Conservation (phyloP, 2,797 vertebrate genomes). For the Zenarchopterus dispar region DNA sequence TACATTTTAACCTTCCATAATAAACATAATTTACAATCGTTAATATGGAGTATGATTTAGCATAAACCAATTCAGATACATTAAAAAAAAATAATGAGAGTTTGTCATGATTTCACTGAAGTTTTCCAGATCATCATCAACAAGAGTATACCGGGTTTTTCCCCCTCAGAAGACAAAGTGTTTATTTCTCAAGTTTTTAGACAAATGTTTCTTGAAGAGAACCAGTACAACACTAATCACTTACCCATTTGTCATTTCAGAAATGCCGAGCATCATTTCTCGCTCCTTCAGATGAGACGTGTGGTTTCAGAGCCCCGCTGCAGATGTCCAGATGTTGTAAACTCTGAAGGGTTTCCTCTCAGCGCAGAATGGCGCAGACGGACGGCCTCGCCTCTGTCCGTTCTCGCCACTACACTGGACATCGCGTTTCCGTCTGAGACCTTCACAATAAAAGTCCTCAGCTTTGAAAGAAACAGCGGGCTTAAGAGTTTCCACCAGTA, state of each 20-base stretch:
- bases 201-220: neutral
- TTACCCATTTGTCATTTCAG: slow-evolving; percentile 85
- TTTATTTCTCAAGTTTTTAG: slow-evolving; percentile 50
- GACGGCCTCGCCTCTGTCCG: slow-evolving; percentile 60
- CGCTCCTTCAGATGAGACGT: neutral
- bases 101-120: neutral
- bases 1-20: neutral
- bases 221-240: slow-evolving; percentile 15
- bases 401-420: accelerated
- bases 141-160: slow-evolving; percentile 8
- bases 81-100: neutral
- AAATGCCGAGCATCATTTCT: slow-evolving; percentile 74
- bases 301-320: slow-evolving; percentile 11
- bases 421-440: slow-evolving; percentile 9
- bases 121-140: slow-evolving; percentile 4
- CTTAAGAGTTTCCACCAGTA: no score
- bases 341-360: slow-evolving; percentile 10
- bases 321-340: slow-evolving; percentile 68
- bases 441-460: slow-evolving; percentile 43
- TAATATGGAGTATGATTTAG: neutral
- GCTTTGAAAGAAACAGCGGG: no score
- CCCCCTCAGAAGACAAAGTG: slow-evolving; percentile 20
- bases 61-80: neutral
- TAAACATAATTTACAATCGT: neutral
- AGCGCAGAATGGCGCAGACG: slow-evolving; percentile 55